phyloP scores from a whole-genome alignment of 2,113 vertebrate species.

The Marcusenius ussheri region DNA sequence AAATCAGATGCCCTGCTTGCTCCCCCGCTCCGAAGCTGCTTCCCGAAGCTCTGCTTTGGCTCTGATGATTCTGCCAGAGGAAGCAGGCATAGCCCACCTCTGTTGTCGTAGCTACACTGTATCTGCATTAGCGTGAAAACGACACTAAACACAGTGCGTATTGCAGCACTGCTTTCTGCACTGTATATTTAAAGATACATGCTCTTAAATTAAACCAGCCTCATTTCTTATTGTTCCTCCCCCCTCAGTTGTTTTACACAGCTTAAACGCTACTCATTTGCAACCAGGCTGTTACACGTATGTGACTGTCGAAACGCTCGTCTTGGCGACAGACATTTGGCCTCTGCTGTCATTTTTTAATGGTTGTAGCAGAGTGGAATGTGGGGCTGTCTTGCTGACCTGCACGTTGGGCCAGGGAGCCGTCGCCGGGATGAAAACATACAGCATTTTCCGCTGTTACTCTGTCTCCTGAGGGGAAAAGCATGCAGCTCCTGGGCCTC shows the following conservation, averaged over 20 bases:
- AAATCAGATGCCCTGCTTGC: background rate
- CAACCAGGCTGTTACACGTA: background rate
- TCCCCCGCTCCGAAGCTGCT: background rate
- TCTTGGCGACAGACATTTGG: background rate
- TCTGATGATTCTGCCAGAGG: background rate
- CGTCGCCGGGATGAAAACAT: background rate
- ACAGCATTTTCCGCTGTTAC: background rate
- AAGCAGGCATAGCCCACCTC: background rate
- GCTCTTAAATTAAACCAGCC: background rate
- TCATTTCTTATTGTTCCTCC: background rate
- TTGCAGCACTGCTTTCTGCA: background rate
- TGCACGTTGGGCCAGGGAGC: background rate
- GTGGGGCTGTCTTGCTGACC: background rate
- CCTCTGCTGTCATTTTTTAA: background rate
- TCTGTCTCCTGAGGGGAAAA: background rate
- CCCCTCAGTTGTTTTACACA: background rate
- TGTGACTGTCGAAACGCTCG: background rate
- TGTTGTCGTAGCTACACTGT: background rate
- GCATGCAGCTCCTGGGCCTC: too few relatives aligned
- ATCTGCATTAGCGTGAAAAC: background rate
- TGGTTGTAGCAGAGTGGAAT: background rate
- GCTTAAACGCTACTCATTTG: background rate
- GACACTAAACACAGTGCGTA: too few relatives aligned
- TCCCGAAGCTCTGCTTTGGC: background rate
- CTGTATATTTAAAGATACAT: background rate